phyloP scores from a whole-genome alignment of 2,888 invertebrate species.

The Aphidoletes aphidimyza region DNA sequence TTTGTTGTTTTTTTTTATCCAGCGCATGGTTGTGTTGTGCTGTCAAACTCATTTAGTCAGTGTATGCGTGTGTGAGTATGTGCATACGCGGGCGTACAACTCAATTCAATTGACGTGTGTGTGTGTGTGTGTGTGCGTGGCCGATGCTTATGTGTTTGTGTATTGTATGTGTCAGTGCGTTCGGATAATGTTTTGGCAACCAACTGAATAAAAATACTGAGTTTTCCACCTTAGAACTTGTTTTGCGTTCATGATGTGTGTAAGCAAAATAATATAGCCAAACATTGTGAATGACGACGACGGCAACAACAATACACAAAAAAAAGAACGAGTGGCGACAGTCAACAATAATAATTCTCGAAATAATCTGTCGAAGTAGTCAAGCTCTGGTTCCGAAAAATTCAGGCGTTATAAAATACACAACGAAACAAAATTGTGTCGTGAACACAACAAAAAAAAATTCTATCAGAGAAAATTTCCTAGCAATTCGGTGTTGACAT shows the following conservation, averaged over 20 bases:
- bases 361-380: not conserved
- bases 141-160: not conserved
- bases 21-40: not conserved
- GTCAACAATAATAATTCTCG: slow-evolving; percentile 35
- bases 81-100: no score
- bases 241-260: slow-evolving; percentile 53
- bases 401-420: not conserved
- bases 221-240: slow-evolving; percentile 51
- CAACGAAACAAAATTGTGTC: not conserved
- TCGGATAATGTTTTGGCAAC: slow-evolving; percentile 49
- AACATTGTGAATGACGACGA: slow-evolving; percentile 30
- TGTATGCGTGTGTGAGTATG: not conserved
- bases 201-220: slow-evolving; percentile 42
- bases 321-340: not conserved
- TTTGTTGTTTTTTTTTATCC: no score
- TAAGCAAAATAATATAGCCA: slow-evolving; percentile 47
- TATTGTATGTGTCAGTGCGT: slow-evolving; percentile 24
- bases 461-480: no score
- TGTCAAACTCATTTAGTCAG: not conserved
- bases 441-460: no score
- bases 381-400: not conserved
- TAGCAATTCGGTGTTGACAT: no score
- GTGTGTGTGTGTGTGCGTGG: slow-evolving; percentile 7
- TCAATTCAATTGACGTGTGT: no score
- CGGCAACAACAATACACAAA: slow-evolving; percentile 42